phyloP scores from a whole-genome alignment of 1,140 invertebrate genomes.

The Metopolophium dirhodum region DNA sequence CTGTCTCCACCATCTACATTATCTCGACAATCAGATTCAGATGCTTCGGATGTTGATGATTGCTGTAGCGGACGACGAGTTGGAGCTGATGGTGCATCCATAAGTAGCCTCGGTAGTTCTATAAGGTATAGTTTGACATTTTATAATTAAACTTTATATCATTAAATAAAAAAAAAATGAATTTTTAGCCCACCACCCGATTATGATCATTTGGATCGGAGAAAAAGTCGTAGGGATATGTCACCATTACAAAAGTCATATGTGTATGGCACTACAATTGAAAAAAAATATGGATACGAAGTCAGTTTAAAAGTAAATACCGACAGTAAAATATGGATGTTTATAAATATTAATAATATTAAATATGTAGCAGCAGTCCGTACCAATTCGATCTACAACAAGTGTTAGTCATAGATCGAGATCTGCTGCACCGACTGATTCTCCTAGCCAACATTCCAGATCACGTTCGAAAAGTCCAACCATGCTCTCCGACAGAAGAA shows the following conservation, averaged over 20 bases:
- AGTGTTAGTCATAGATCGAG: slow-evolving; percentile 67
- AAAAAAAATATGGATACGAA: slow-evolving; percentile 56
- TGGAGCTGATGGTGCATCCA: slow-evolving; percentile 75
- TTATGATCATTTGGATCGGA: slow-evolving; percentile 67
- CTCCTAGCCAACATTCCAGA: slow-evolving; percentile 64
- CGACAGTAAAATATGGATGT: not conserved
- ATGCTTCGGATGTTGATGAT: slow-evolving; percentile 82
- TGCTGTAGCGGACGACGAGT: slow-evolving; percentile 68
- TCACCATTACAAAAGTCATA: slow-evolving; percentile 66
- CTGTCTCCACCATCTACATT: slow-evolving; percentile 86
- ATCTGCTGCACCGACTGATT: slow-evolving; percentile 78
- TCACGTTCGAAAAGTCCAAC: slow-evolving; percentile 62
- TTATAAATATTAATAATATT: not conserved
- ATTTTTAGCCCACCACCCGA: slow-evolving; percentile 69
- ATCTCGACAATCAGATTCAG: slow-evolving; percentile 88
- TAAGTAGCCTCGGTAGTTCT: slow-evolving; percentile 87
- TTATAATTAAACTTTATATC: not conserved
- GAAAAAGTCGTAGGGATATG: slow-evolving; percentile 75
- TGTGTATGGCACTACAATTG: slow-evolving; percentile 26
- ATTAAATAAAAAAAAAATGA: not conserved
- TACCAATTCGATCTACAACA: slow-evolving; percentile 34
- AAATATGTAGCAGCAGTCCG: slow-evolving; percentile 26
- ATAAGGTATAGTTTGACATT: slow-evolving; percentile 67
- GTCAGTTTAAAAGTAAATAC: slow-evolving; percentile 25
- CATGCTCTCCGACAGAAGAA: slow-evolving; percentile 60